A percentile compares a stretch with the other conserved stretches of the same genome.
These are phyloP conservation scores for Halotydeus destructor DNA, from an alignment of 1,140 invertebrate species.

Conservation along the genomic window DNA sequence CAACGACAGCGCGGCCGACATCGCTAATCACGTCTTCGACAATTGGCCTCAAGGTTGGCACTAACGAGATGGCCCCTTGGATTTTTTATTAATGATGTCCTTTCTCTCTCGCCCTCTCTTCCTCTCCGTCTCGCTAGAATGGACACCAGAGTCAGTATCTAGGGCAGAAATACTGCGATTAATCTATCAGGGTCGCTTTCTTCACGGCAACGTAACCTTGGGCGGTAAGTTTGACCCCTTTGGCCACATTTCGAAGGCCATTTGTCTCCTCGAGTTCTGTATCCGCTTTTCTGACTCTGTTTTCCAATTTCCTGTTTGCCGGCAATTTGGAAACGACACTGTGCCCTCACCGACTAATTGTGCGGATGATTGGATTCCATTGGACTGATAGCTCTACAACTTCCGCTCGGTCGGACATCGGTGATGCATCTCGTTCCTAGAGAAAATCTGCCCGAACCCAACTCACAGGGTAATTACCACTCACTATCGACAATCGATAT, in stretches of 20 bases:
- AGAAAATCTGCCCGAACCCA: slow-evolving; percentile 95
- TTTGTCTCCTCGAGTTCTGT: too few species aligned
- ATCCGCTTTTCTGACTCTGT: too few species aligned
- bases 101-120: slow-evolving; percentile 6
- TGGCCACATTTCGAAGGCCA: too few species aligned
- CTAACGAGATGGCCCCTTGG: background rate
- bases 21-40: slow-evolving; percentile 94
- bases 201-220: slow-evolving; percentile 96
- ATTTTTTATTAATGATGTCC: slow-evolving; percentile 4
- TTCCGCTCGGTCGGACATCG: slow-evolving; percentile 87
- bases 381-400: slow-evolving; percentile 49
- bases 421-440: slow-evolving; percentile 98
- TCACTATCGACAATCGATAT: slow-evolving; percentile 7
- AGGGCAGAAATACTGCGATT: slow-evolving; percentile 90
- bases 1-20: slow-evolving; percentile 87
- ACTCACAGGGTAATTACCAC: slow-evolving; percentile 61
- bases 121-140: slow-evolving; percentile 41
- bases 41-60: slow-evolving; percentile 60
- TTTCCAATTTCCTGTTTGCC: too few species aligned
- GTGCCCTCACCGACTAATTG: background rate
- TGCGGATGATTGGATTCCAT: background rate
- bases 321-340: too few species aligned
- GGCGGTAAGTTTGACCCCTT: slow-evolving; percentile 31
- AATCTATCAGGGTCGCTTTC: slow-evolving; percentile 96
- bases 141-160: slow-evolving; percentile 79